Evolutionary conservation across 2,113 vertebrate species (phyloP), one percentile per base, ranked within the genome.

Genomic region (Oreotragus oreotragus): DNA sequence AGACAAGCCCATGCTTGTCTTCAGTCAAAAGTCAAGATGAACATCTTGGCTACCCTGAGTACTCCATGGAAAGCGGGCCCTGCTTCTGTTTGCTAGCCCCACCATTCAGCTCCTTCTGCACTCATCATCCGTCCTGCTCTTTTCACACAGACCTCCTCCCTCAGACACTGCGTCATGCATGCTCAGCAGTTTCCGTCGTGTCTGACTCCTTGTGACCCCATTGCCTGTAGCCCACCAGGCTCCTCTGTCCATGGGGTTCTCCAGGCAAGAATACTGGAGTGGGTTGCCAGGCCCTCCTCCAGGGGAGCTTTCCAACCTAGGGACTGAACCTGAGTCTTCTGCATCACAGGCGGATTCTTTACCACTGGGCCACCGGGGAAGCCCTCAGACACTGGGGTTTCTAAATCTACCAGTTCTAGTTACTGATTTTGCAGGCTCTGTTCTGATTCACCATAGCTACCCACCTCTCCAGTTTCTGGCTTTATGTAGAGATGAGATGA

Each of bases 151-250:
- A 33, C 2, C 1, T 57, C 77, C 55, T 84, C 85, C 60, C 36
- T 64, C 47, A 66, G 30, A 77, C 12, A 6, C 51, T 3, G 21
- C 3, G 2, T 6, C 19, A 25, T 6, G 1, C 0, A 13, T 4
- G 6, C 21, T 76, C 23, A 76, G 36, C 2, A 13, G 39, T 27
- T 76, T 43, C 70, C 7, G 11, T 27, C 12, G 0, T 43, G 70
- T 25, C 36, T 43, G 11, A 76, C 39, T 70, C n/a, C 36, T 36
- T 76, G 39, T 14, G 39, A 76, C 36, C 70, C 70, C 23, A 7
- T 43, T 36, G 36, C 27, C 0, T 76, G 39, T 1, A 76, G 70
- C 0, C 36, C 1, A 0, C 36, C 36, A 43, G 66, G 21, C 36
- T 73, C 10, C 66, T 39, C 36, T 73, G 10, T 73, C 66, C 5